Percentiles rank a stretch among this genome's conserved stretches.
phyloP scores from a whole-genome alignment of 2,113 vertebrate genomes.

The Sitta europaea region DNA sequence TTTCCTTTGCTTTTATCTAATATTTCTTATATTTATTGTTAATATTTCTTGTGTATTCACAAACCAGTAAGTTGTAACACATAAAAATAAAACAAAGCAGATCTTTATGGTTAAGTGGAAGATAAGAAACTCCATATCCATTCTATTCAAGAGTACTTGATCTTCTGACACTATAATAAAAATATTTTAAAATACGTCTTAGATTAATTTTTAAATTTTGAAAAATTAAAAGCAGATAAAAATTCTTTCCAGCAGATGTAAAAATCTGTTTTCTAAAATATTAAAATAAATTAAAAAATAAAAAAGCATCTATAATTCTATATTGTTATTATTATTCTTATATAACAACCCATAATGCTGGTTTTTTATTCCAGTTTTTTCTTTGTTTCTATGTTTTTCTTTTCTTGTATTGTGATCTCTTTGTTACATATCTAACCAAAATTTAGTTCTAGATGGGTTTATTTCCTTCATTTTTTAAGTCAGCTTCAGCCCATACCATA shows the following conservation, averaged over 20 bases:
- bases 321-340: not conserved
- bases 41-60: not conserved
- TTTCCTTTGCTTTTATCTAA: not conserved
- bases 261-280: not conserved
- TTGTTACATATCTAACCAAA: not conserved
- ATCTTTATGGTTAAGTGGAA: not conserved
- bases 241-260: not conserved
- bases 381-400: not conserved
- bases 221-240: not conserved
- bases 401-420: not conserved
- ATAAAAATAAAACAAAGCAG: not conserved
- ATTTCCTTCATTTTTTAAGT: not conserved
- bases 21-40: not conserved
- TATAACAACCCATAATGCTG: accelerated
- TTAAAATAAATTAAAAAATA: not conserved
- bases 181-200: not conserved
- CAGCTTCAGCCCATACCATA: not conserved
- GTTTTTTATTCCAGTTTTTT: not conserved
- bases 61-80: not conserved
- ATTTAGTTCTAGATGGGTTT: not conserved
- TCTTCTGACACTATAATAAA: not conserved
- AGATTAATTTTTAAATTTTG: not conserved
- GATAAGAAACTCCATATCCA: not conserved
- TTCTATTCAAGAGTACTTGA: not conserved
- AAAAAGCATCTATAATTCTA: not conserved